Conservation (phyloP, 2,797 vertebrate genomes). For the Thunnus albacares region DNA sequence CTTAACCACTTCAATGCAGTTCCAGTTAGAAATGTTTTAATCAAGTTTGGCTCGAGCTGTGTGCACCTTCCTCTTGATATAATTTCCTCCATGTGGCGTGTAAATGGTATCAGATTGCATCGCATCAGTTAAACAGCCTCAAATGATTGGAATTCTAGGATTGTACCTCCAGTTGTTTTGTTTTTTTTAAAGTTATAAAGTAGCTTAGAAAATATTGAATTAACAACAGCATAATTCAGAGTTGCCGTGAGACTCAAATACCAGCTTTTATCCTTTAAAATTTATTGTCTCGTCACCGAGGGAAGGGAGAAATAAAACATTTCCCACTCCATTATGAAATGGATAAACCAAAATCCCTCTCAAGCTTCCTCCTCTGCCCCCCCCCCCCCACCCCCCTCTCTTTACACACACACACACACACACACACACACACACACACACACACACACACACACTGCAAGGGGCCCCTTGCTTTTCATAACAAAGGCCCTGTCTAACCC, state of each 20-base stretch:
- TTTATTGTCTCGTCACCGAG: conserved; percentile 14
- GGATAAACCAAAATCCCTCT: conserved; percentile 43
- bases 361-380: conserved; percentile 18
- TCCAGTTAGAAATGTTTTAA: neutral
- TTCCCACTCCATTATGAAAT: conserved; percentile 48
- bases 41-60: neutral
- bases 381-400: neutral
- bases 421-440: conserved; percentile 24
- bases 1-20: neutral
- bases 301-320: conserved; percentile 41
- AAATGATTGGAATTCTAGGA: conserved; percentile 59
- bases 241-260: neutral
- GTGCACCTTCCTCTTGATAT: conserved; percentile 16
- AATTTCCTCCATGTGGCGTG: conserved; percentile 58
- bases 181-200: conserved; percentile 9
- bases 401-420: neutral
- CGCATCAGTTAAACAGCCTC: conserved; percentile 31
- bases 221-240: conserved; percentile 2
- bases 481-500: conserved; percentile 80
- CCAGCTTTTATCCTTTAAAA: neutral
- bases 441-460: conserved; percentile 30
- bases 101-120: conserved; percentile 43
- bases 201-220: neutral
- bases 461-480: conserved; percentile 83
- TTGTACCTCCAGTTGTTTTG: neutral